Evolutionary conservation across 2,888 invertebrate genomes (phyloP).

Genomic region (Cryptocephalus primarius): DNA sequence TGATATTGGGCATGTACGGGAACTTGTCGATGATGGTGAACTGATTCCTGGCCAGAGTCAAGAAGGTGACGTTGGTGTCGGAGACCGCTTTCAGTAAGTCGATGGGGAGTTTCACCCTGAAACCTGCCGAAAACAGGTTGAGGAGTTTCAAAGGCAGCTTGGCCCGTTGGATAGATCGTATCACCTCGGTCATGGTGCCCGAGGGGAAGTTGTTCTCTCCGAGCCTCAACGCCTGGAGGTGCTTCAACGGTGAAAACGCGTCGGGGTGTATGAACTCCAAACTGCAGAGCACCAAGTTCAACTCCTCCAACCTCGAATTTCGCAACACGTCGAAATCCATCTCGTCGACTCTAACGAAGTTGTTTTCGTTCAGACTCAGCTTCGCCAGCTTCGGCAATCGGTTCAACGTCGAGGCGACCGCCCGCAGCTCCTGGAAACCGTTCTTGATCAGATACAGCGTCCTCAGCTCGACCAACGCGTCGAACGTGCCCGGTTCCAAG

Average conservation of each 20-base stretch:
- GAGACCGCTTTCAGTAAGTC: conserved; percentile 41
- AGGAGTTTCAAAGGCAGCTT: conserved; percentile 39
- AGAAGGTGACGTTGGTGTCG: conserved; percentile 38
- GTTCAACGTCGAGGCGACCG: conserved; percentile 37
- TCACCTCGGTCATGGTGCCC: conserved; percentile 35
- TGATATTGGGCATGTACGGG: conserved; percentile 44
- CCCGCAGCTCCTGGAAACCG: conserved; percentile 39
- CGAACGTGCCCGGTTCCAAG: conserved; percentile 40
- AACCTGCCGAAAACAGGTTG: conserved; percentile 44
- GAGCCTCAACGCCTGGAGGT: conserved; percentile 39
- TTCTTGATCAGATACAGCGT: conserved; percentile 45
- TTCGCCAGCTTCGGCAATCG: conserved; percentile 39
- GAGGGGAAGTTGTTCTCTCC: conserved; percentile 45
- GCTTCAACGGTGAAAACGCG: conserved; percentile 39
- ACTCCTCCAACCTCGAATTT: conserved; percentile 36
- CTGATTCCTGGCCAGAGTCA: conserved; percentile 44
- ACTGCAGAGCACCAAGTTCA: conserved; percentile 44
- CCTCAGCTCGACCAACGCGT: conserved; percentile 41
- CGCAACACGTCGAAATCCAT: conserved; percentile 40
- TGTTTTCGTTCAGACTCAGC: conserved; percentile 45
- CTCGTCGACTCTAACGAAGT: conserved; percentile 37
- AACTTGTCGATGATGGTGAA: conserved; percentile 47
- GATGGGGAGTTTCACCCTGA: conserved; percentile 41
- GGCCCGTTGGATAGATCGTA: conserved; percentile 31
- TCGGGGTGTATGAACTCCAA: conserved; percentile 43